Percentiles rank a stretch among this genome's conserved stretches.
Conservation (phyloP, 2,888 invertebrate species). For the Carpatolechia fugitivella region DNA sequence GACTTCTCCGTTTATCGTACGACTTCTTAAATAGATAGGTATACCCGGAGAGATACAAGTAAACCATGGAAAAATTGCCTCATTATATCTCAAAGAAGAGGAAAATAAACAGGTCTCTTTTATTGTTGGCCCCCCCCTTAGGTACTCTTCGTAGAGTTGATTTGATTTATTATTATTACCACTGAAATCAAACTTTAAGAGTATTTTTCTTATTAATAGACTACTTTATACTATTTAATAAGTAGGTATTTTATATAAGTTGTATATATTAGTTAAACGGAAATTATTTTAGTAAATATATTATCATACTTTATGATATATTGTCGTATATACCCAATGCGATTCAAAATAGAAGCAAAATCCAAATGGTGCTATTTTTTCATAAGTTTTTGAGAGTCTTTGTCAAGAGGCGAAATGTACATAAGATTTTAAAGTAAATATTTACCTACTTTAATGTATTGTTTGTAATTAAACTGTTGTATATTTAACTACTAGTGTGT, state of each 20-base stretch:
- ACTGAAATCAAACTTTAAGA: constrained; percentile 1
- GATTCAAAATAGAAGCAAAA: constrained; percentile 41
- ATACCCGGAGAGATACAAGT: too few relatives aligned
- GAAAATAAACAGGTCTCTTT: too few relatives aligned
- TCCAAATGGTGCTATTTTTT: constrained; percentile 58
- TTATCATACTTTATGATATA: too few relatives aligned
- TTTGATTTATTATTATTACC: constrained; percentile 6
- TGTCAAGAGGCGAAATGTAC: constrained; percentile 21
- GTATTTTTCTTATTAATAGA: constrained; percentile 5
- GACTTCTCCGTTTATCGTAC: too few relatives aligned
- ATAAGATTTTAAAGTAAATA: constrained; percentile 22
- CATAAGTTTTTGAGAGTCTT: constrained; percentile 15
- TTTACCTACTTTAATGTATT: constrained; percentile 18
- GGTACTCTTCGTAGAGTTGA: too few relatives aligned
- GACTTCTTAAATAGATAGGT: too few relatives aligned
- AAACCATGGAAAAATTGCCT: too few relatives aligned
- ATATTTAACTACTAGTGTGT: constrained; percentile 5
- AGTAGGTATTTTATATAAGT: constrained; percentile 27
- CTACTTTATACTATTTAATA: constrained; percentile 21
- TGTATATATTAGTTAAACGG: constrained; percentile 41
- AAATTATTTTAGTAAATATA: constrained; percentile 17
- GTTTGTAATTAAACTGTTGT: constrained; percentile 25
- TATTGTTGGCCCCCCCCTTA: too few relatives aligned
- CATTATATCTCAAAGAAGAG: too few relatives aligned
- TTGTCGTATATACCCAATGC: too few relatives aligned